Evolutionary conservation across 2,113 vertebrate genomes (phyloP), one percentile per base, ranked within the genome.

Genomic region (Guaruba guarouba): DNA sequence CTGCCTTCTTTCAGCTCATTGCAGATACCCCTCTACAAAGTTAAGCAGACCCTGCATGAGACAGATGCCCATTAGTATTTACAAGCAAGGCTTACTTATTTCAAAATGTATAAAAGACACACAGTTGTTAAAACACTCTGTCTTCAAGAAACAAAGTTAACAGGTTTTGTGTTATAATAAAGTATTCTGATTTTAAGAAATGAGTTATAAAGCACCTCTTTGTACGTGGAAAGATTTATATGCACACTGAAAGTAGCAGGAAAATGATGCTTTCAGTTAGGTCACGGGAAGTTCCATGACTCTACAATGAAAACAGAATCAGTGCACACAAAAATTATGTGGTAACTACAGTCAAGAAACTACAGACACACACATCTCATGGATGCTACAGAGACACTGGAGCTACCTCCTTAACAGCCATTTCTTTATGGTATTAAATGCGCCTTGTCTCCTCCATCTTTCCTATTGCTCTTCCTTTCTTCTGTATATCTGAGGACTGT

Each of bases 171-270:
- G 29, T 54, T 67, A 11, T 48, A 62, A 67, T 18, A 69, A 76
- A 63, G 23, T 57, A 73, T 49, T 77, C 76, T 25, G 59, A 74
- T 86, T 90, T 90, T 81, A 74, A 83, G 54, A 57, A 85, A 81
- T 24, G 3, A 18, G 20, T 52, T 74, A 61, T 29, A 80, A 88
- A 88, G 41, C 13, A 70, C 16, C 29, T 88, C 20, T 73, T 46
- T 35, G 8, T 9, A 86, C 41, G 27, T 14, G 17, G 41, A 76
- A 88, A 43, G 44, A 23, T 33, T 10, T 43, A 22, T 11, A 20
- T 31, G 31, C 23, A n/a, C n/a, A 31, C 13, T 49, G 48, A 39
- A 52, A 79, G 17, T 4, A 43, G 31, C 51, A 77, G 16, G 59
- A 28, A 27, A 70, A 74, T 15, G 18, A 29, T 31, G 70, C 13